Conservation (phyloP, 2,888 invertebrate genomes). For the Caenorhabditis japonica region DNA sequence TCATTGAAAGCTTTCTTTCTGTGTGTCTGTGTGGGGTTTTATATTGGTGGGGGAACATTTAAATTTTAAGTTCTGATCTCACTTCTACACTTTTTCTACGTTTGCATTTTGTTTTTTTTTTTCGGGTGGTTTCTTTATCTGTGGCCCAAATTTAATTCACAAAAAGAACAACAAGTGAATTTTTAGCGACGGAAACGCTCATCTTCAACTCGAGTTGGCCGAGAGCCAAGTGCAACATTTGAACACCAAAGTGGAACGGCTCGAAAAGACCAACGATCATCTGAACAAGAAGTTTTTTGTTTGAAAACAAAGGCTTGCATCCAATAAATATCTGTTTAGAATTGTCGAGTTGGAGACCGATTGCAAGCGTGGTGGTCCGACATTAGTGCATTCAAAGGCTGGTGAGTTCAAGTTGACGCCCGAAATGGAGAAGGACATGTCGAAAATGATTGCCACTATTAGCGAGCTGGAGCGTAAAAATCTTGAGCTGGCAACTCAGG, state of each 20-base stretch:
- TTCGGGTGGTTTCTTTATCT: conserved; percentile 16
- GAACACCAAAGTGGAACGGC: conserved; percentile 83
- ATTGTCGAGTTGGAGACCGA: conserved; percentile 72
- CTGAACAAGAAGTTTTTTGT: conserved; percentile 61
- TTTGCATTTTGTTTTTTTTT: conserved; percentile 6
- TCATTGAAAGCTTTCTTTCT: not conserved
- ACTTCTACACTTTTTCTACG: not conserved
- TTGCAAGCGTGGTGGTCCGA: conserved; percentile 81
- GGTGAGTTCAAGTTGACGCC: conserved; percentile 67
- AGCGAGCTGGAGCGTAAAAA: conserved; percentile 70
- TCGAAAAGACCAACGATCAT: conserved; percentile 79
- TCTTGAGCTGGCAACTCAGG: conserved; percentile 55
- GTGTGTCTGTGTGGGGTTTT: conserved; percentile 22
- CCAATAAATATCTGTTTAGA: too few species aligned
- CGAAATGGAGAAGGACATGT: conserved; percentile 73
- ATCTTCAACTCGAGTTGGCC: conserved; percentile 79
- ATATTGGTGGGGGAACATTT: not conserved
- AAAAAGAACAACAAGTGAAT: not conserved
- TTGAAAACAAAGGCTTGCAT: not conserved
- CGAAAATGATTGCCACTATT: conserved; percentile 68
- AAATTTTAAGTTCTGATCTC: not conserved
- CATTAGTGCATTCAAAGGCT: conserved; percentile 83
- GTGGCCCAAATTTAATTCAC: conserved; percentile 1
- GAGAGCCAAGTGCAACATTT: conserved; percentile 86
- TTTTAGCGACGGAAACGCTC: conserved; percentile 76